A percentile compares a stretch with the other conserved stretches of the same genome.
Conservation (phyloP, 2,113 vertebrate species). For the Muntiacus muntjak region DNA sequence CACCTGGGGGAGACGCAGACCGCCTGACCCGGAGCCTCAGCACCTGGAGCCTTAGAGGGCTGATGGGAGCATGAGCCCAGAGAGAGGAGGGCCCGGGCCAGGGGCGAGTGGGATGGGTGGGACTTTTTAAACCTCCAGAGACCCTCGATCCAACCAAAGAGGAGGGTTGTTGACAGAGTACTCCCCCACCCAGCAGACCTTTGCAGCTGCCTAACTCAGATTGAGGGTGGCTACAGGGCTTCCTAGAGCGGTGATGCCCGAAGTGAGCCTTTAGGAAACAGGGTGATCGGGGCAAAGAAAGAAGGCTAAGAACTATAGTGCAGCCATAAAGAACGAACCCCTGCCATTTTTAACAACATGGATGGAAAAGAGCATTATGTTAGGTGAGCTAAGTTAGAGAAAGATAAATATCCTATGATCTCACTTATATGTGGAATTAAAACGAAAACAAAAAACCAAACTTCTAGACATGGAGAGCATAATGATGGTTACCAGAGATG, state of each 20-base stretch:
- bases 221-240: background rate
- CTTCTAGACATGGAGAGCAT: background rate
- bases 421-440: background rate
- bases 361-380: background rate
- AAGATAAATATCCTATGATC: background rate
- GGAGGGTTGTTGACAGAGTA: too few relatives aligned
- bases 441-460: background rate
- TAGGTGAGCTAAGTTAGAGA: background rate
- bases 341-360: background rate
- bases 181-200: background rate
- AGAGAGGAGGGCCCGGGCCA: background rate
- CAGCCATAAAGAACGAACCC: background rate
- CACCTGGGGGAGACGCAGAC: slow-evolving; percentile 75
- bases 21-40: background rate
- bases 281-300: background rate
- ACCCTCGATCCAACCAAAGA: background rate
- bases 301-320: background rate
- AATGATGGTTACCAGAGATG: background rate
- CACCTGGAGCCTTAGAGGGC: too few relatives aligned
- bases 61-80: background rate
- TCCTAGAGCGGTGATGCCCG: background rate
- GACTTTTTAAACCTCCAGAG: background rate
- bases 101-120: background rate
- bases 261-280: background rate
- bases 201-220: background rate